phyloP scores from a whole-genome alignment of 1,140 invertebrate species.

The Drosophila dunni region DNA sequence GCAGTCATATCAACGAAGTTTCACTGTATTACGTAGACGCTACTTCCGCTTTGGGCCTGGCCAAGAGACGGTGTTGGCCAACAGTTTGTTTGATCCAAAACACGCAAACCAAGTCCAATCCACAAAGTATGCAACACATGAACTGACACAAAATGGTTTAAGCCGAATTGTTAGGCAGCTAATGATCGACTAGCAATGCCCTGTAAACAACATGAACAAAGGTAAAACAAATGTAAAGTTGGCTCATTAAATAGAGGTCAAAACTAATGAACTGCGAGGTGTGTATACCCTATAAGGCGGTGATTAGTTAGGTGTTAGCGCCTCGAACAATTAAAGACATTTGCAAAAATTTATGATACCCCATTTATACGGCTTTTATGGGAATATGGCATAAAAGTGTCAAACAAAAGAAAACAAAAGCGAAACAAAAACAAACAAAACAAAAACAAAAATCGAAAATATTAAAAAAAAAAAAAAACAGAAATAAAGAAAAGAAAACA shows the following conservation, averaged over 20 bases:
- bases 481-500: constrained; percentile 2
- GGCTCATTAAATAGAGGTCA: not conserved
- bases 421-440: constrained; percentile 6
- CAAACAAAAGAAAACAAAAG: constrained; percentile 31
- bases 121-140: constrained; percentile 35
- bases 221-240: not conserved
- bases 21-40: not conserved
- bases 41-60: constrained; percentile 2
- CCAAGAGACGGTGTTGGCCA: not conserved
- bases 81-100: not conserved
- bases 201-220: not conserved
- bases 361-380: constrained; percentile 9
- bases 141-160: not conserved
- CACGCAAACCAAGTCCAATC: not conserved
- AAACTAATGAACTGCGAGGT: not conserved
- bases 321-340: constrained; percentile 12
- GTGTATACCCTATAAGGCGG: constrained; percentile 7
- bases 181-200: constrained; percentile 1
- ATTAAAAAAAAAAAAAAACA: constrained; percentile 15
- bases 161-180: not conserved
- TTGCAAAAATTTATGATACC: constrained; percentile 30
- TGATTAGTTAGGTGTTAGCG: not conserved
- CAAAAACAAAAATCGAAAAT: constrained; percentile 8
- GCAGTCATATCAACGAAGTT: not conserved
- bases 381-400: constrained; percentile 27